phyloP scores from a whole-genome alignment of 2,888 invertebrate genomes.

The Polylopha cassiicola region DNA sequence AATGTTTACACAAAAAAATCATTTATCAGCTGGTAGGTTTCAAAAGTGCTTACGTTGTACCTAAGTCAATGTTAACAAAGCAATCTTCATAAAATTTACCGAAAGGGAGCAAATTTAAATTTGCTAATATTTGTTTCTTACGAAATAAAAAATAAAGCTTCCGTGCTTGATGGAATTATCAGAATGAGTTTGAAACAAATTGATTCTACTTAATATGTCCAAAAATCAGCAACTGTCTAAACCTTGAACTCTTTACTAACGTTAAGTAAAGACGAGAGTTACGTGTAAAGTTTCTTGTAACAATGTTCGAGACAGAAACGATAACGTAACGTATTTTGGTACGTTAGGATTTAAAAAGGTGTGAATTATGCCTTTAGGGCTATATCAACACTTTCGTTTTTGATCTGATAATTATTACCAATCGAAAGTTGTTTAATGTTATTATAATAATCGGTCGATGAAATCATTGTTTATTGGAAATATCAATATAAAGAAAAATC shows the following conservation, averaged over 20 bases:
- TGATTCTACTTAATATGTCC: slow-evolving; percentile 20
- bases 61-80: no score
- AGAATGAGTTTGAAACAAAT: slow-evolving; percentile 8
- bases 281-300: slow-evolving; percentile 1
- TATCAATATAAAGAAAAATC: not conserved
- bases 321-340: slow-evolving; percentile 23
- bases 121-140: no score
- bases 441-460: slow-evolving; percentile 50
- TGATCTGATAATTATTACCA: slow-evolving; percentile 32
- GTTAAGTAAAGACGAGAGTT: slow-evolving; percentile 5
- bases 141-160: no score
- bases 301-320: slow-evolving; percentile 16
- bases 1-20: no score
- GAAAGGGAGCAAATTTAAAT: no score
- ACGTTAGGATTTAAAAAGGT: slow-evolving; percentile 28
- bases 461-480: slow-evolving; percentile 19
- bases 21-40: no score
- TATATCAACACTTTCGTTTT: slow-evolving; percentile 51
- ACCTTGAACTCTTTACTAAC: slow-evolving; percentile 6
- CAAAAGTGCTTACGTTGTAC: no score
- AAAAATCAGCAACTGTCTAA: slow-evolving; percentile 26
- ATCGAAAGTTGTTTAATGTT: slow-evolving; percentile 36
- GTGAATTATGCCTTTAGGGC: slow-evolving; percentile 46
- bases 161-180: slow-evolving; percentile 12
- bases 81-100: no score